Evolutionary conservation across 1,140 invertebrate genomes (phyloP), one percentile per base, ranked within the genome.

Genomic region (Telenomus remus): DNA sequence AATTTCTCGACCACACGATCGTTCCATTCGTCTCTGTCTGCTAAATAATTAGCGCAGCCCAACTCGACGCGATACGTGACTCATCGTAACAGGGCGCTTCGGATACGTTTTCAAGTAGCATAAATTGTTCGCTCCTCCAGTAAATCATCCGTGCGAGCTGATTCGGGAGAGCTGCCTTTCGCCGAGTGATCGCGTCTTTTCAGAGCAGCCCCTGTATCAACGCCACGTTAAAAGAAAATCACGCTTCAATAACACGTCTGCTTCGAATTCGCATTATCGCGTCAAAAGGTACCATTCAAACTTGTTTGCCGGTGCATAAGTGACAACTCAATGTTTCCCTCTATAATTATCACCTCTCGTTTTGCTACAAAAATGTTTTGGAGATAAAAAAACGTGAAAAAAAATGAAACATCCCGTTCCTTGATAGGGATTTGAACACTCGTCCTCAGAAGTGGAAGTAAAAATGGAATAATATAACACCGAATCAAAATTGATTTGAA

Each of bases 11-110:
- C 35, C 53, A 65, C 46, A 65, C 46, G 61, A 65, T 56, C 44
- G 53, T 53, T 48, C 44, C 61, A 65, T 56, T 53, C 54, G 61
- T 65, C 61, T 50, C 49, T 65, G 61, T 65, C 61, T 34, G 53
- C 48, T 55, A 65, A 65, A 65, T 65, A 65, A 65, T 65, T 56
- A 65, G 61, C 37, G 11, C 14, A 34, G 19, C 46, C 48, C 53
- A 56, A 65, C 55, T 65, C 53, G 48, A 46, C 39, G 51, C 35
- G 33, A 33, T 65, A 56, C 61, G 53, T 49, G 16, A 56, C 61
- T 65, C 46, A 55, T 27, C 37, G 37, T 56, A 55, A 49, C 46
- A 27, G 44, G 16, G 27, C 44, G 49, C 34, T 39, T 60, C 15
- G 46, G 46, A 57, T 12, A 13, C 37, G 37, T 27, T 27, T 49